Evolutionary conservation across 2,888 invertebrate species (phyloP), one percentile per base, ranked within the genome.

Genomic region (Esperia sulphurella): DNA sequence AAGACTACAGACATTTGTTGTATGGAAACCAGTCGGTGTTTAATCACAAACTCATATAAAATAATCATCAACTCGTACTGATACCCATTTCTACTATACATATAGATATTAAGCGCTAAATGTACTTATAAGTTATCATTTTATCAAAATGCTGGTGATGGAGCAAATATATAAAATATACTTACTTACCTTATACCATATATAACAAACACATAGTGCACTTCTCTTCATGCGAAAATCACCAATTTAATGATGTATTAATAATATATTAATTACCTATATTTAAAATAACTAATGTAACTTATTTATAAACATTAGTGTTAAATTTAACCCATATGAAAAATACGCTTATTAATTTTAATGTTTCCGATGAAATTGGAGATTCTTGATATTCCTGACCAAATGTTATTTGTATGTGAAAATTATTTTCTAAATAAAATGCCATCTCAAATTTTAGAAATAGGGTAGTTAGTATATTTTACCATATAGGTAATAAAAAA

Each of bases 321-420:
- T 72, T 74, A 77, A 75, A 63, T 59, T 72, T 79, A 83, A 83
- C 79, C 85, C 82, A 80, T 83, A 86, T 86, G 77, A 86, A 82
- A 79, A 83, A 85, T 88, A 89, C 89, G 89, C 89, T 89, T 89
- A 89, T 88, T 89, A 89, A 88, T 87, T 87, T 87, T 88, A 88
- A 87, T 84, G 72, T 84, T 84, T 88, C 88, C 86, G 87, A 87
- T 87, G 65, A 80, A 83, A 89, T 86, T 86, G 86, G 87, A 76
- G 71, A 83, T 68, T 80, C 79, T 84, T 82, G 83, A 88, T 87
- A 89, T 86, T 88, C 79, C 83, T 80, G 88, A 89, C 88, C 89
- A 87, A 88, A 79, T 80, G 82, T 84, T 86, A 83, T 83, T 79
- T 75, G 75, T 47, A 57, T 49, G 49, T 76, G 71, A 79, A 80